Base-by-base conservation (phyloP, 2,113 vertebrate species). In the Neolamprologus brichardi region DNA sequence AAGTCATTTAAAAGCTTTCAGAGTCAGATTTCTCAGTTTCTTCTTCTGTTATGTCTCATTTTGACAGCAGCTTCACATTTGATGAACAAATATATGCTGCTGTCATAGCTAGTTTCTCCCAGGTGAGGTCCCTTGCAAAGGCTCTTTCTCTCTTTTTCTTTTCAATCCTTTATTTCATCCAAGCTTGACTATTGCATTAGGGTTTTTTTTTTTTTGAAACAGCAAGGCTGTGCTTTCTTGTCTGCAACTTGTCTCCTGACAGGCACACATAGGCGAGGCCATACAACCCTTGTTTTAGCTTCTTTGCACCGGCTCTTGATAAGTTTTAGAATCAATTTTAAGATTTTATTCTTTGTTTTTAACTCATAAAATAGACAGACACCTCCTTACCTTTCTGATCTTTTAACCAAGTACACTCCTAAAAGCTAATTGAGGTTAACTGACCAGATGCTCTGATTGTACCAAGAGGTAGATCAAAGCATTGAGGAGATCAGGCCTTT, bases 1-100 rank as follows among this genome's bases (percentile, higher is more conserved):
- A 28, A 46, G 5, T 44, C 1, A 30, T 81, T 81, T 60, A 25
- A 78, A 64, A 28, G 62, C 32, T 86, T 72, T 86, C 18, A 86
- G 51, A 72, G 23, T 51, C 17, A 67, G 23, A 49, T 37, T 67
- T 37, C 17, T 12, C 12, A 0, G 0, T 60, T 56, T 72, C 34
- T 20, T 13, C 49, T 78, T 39, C 64, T 28, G 30, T 53, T 52
- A 54, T 44, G 32, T 58, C 30, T 13, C 8, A 30, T n/a, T 83
- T 37, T 72, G 2, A 72, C 20, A 72, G 37, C 20, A 9, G 37
- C 5, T 23, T 44, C 3, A 6, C 64, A 23, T 70, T 70, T 41
- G 64, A 41, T 70, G 20, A 70, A 41, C 37, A 70, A 15, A 70
- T 25, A 70, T 41, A 70, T 41, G 37, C 12, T 41, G 12, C 34